Evolutionary conservation across 2,888 invertebrate genomes (phyloP), one percentile per base, ranked within the genome.

Genomic region (Acleris laterana): DNA sequence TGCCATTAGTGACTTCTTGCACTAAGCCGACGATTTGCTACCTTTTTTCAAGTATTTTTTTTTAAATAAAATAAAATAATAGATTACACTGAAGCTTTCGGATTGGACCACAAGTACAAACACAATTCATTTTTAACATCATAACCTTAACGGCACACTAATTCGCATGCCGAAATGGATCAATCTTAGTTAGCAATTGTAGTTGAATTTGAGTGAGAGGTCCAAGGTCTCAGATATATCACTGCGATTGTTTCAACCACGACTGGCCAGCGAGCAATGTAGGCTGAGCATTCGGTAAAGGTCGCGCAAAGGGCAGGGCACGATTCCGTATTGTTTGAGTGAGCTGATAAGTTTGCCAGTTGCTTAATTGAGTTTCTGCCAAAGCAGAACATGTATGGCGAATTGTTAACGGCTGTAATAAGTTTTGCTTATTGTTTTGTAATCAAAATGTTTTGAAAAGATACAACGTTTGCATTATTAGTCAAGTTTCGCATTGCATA

Each of bases 171-270:
- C 51, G 48, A 46, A 62, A 57, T 52, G 46, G 50, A 66, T 51
- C 66, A 61, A 66, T 66, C 56, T 44, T 50, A 55, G 60, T 70
- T 71, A 78, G 77, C 82, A 84, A 78, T 81, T 78, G 83, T 85
- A 80, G 80, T 83, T 79, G 75, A 77, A 82, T 82, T 81, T 82
- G 72, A 86, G 87, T 83, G 86, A 89, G 79, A 77, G 87, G 83
- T 81, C 79, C 88, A 89, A 88, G 89, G 89, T 69, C 69, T 73
- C 79, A 73, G 76, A 81, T 77, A 78, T 82, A 82, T 82, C 77
- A 82, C 83, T 83, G 81, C 75, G 76, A 78, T 80, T 84, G 79
- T 82, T 25, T 76, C 78, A 72, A 77, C 76, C 77, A 77, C 75
- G 78, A 82, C 79, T 80, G 84, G 82, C 78, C 84, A 86, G 84